Evolutionary conservation across 2,888 invertebrate genomes (phyloP).

Genomic region (Ganaspis brasiliensis): DNA sequence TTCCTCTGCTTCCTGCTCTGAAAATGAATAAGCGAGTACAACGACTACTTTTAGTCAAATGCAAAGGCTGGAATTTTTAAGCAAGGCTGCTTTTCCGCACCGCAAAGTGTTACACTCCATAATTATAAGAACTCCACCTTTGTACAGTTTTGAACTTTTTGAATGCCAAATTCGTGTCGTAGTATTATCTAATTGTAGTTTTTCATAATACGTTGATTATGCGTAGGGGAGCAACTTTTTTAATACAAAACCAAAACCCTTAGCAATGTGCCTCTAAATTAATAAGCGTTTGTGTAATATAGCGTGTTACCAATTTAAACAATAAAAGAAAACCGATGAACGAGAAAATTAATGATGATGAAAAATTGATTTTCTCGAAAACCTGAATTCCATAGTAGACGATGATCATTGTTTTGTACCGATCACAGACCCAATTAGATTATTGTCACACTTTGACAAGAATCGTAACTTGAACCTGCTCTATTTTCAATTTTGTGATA

Average conservation of each 20-base stretch:
- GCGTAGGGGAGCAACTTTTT: conserved; percentile 73
- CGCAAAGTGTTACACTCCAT: no score
- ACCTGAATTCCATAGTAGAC: conserved; percentile 56
- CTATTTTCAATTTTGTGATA: conserved; percentile 74
- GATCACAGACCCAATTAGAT: conserved; percentile 69
- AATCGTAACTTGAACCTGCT: conserved; percentile 70
- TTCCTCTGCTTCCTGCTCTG: no score
- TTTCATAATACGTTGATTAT: conserved; percentile 73
- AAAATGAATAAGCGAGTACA: no score
- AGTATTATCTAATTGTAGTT: conserved; percentile 58
- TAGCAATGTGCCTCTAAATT: conserved; percentile 80
- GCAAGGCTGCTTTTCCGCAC: no score
- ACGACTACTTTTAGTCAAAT: no score
- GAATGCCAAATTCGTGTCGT: conserved; percentile 55
- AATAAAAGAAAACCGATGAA: not conserved
- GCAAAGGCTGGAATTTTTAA: no score
- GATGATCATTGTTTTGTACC: conserved; percentile 43
- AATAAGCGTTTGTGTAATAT: conserved; percentile 77
- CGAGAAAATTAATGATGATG: no score
- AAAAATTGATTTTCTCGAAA: conserved; percentile 19
- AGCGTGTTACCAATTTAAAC: conserved; percentile 66
- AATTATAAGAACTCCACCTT: conserved; percentile 29
- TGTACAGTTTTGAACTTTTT: conserved; percentile 56
- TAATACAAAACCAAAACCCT: conserved; percentile 76
- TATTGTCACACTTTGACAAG: conserved; percentile 66